A percentile compares a stretch with the other conserved stretches of the same genome.
These are phyloP conservation scores for Condylura cristata DNA, from an alignment of 2,113 vertebrate genomes.

Conservation along the genomic window DNA sequence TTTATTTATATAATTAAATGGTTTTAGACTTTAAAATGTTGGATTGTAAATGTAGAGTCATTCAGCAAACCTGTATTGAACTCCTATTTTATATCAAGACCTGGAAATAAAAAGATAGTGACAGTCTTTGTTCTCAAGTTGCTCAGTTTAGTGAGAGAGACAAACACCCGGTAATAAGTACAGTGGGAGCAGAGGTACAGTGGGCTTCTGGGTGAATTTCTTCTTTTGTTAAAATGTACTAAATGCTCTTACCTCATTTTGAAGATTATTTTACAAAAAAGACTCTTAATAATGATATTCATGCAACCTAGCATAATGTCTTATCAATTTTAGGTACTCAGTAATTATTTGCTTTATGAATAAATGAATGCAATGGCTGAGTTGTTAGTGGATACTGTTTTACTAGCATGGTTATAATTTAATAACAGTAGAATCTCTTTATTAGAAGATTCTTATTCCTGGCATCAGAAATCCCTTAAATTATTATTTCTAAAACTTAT, in stretches of 20 bases:
- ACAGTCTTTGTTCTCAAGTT: neutral
- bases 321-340: neutral
- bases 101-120: neutral
- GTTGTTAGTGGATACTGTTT: neutral
- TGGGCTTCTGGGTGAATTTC: neutral
- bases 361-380: neutral
- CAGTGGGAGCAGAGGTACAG: neutral
- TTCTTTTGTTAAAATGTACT: conserved; percentile 43
- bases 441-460: neutral
- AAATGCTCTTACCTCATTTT: conserved; percentile 19
- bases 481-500: conserved; percentile 32
- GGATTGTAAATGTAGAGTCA: neutral
- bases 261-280: neutral
- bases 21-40: conserved; percentile 21
- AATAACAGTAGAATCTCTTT: conserved; percentile 33
- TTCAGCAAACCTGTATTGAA: conserved; percentile 1
- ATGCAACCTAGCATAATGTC: neutral
- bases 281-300: neutral
- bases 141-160: neutral
- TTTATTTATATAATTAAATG: neutral
- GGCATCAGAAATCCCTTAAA: conserved; percentile 36
- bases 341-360: conserved; percentile 10
- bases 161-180: neutral
- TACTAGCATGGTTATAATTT: neutral
- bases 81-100: neutral